Conservation (phyloP, 23 tunicate species). For the Corella eumyota region DNA sequence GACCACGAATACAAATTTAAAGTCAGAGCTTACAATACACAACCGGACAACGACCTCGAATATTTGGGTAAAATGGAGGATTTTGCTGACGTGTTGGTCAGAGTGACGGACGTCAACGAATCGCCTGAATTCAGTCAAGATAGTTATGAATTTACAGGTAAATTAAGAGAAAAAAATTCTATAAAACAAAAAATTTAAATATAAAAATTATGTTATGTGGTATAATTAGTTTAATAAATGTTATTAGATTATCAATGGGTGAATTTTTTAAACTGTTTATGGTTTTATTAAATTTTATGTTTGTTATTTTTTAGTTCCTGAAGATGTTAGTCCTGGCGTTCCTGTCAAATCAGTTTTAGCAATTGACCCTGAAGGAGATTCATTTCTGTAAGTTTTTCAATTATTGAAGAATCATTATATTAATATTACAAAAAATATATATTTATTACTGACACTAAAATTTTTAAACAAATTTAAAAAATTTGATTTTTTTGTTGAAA, state of each 20-base stretch:
- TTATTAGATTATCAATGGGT: too few species aligned
- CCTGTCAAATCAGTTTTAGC: slow-evolving; percentile 21
- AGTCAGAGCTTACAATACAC: slow-evolving; percentile 18
- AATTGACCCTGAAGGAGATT: slow-evolving; percentile 56
- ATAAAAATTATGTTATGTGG: not conserved
- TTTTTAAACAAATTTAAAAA: too few species aligned
- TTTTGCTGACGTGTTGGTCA: slow-evolving; percentile 27
- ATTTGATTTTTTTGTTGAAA: not conserved
- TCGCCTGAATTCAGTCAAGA: slow-evolving; percentile 42
- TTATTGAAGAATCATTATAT: too few species aligned
- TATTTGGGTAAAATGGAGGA: slow-evolving; percentile 12
- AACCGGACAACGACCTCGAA: slow-evolving; percentile 7
- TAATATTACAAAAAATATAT: too few species aligned
- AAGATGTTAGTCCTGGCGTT: slow-evolving; percentile 8
- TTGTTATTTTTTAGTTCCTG: slow-evolving; percentile 19
- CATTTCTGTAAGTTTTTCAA: slow-evolving; percentile 31
- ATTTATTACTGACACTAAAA: too few species aligned
- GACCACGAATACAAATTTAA: slow-evolving; percentile 11
- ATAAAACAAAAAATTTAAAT: not conserved
- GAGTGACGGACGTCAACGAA: slow-evolving; percentile 53
- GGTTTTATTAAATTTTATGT: not conserved
- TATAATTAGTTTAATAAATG: not conserved
- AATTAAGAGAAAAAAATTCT: not conserved
- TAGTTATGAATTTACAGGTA: slow-evolving; percentile 33
- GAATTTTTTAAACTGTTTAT: too few species aligned